phyloP scores from a whole-genome alignment of 2,888 invertebrate species.

The Dryobotodes eremita region DNA sequence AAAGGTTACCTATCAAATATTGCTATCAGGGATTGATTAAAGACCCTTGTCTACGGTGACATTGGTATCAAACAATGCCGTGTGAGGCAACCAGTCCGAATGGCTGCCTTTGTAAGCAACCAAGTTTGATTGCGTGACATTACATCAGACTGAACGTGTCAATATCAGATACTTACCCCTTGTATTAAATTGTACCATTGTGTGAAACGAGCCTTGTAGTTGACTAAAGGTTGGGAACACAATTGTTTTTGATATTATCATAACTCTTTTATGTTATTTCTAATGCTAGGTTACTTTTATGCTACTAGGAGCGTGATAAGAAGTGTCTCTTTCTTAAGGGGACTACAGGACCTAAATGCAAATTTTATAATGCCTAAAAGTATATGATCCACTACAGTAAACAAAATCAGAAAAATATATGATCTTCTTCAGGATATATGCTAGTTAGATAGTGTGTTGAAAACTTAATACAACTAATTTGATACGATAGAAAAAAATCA shows the following conservation, averaged over 20 bases:
- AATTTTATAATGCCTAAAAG: too few species aligned
- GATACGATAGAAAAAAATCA: too few species aligned
- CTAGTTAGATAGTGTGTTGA: too few species aligned
- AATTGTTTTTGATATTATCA: not conserved
- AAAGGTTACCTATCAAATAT: not conserved
- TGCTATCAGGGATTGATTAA: slow-evolving; percentile 27
- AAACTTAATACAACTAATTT: too few species aligned
- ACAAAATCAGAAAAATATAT: too few species aligned
- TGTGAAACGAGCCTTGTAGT: slow-evolving; percentile 12
- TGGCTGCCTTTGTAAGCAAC: slow-evolving; percentile 17
- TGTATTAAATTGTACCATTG: slow-evolving; percentile 11
- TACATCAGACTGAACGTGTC: slow-evolving; percentile 21
- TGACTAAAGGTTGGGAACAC: not conserved
- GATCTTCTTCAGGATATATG: too few species aligned
- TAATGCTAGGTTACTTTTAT: not conserved
- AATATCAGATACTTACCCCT: slow-evolving; percentile 14
- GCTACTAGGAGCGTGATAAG: too few species aligned
- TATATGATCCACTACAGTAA: too few species aligned
- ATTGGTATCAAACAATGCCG: slow-evolving; percentile 33
- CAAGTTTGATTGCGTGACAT: slow-evolving; percentile 40
- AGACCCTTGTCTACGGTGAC: slow-evolving; percentile 7
- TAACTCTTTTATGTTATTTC: not conserved
- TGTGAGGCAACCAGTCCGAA: not conserved
- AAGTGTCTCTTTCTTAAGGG: not conserved
- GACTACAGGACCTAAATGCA: too few species aligned